Base-by-base conservation (phyloP, 2,113 vertebrate species). In the Trematocara marginatum region DNA sequence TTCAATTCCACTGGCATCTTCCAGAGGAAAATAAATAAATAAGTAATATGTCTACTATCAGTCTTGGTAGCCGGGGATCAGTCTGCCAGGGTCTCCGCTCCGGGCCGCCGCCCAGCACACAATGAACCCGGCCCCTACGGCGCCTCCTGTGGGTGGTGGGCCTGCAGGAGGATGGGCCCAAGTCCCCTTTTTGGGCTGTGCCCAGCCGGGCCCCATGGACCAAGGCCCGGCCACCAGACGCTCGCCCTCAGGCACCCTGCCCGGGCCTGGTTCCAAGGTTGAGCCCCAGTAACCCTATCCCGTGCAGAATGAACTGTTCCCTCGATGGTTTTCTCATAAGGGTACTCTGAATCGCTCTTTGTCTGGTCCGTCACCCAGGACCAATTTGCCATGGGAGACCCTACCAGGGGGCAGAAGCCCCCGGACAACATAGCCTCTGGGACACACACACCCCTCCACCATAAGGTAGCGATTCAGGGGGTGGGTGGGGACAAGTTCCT, bases 61-160 rank as follows among this genome's bases (percentile, higher is more conserved):
- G 15, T 59, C 56, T 34, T 34, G 29, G 12, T 57, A 29, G 54
- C 54, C 1, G 23, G 29, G 29, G 15, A 59, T 59, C 8, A 34
- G 56, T 59, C 56, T 18, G 56, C 29, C 53, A 26, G 11, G 11
- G 11, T 7, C 53, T 13, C 53, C 6, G 1, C 53, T 54, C 53
- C 53, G 4, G 20, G 20, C 10, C 2, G 56, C 56, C 1, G 1
- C 13, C 29, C 0, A 2, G 56, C 29, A 59, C 5, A 34, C 29
- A 59, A 34, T 34, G 4, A 10, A 2, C 56, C 56, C 8, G 3
- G 8, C 0, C 56, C 29, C 56, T 59, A 59, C 29, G 2, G 15
- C 15, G 1, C 8, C 1, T 34, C 56, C 5, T 59, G 56, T 34
- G 56, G 56, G 56, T 59, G 3, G 56, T 59, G 56, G 8, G 56